These are phyloP conservation scores for Spea bombifrons DNA, from an alignment of 2,113 vertebrate genomes.

Conservation along the genomic window DNA sequence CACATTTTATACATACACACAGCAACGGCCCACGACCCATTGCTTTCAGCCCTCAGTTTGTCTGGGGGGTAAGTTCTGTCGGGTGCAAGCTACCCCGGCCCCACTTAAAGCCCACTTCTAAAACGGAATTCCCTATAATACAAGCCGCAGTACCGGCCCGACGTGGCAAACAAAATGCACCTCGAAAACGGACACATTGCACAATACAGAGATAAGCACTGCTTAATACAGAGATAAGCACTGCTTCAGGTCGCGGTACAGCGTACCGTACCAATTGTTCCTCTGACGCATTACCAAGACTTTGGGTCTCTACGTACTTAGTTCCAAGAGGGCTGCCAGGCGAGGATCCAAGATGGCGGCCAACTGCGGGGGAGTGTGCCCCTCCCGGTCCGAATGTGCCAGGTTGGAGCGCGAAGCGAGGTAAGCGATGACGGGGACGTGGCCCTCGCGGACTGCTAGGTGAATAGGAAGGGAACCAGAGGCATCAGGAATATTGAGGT, in stretches of 20 bases:
- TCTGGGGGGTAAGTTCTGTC: no score
- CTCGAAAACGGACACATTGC: neutral
- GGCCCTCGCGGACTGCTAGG: constrained; percentile 74
- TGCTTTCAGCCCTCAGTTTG: no score
- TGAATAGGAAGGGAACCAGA: constrained; percentile 78
- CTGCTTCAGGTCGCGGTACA: neutral
- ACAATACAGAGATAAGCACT: neutral
- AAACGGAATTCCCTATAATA: no score
- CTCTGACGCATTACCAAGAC: constrained; percentile 1
- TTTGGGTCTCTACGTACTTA: neutral
- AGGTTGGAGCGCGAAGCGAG: constrained; percentile 74
- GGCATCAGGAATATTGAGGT: constrained; percentile 72
- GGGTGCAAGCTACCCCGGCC: no score
- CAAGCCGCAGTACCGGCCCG: no score
- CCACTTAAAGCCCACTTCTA: no score
- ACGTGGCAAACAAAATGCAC: neutral
- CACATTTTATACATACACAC: constrained; percentile 12
- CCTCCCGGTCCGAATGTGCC: constrained; percentile 66
- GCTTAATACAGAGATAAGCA: neutral
- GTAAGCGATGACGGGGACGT: constrained; percentile 72
- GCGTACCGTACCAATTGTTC: constrained; percentile 15
- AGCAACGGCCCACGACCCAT: neutral
- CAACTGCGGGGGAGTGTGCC: constrained; percentile 73
- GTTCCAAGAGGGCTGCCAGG: constrained; percentile 55
- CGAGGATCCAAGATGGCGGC: constrained; percentile 61